Evolutionary conservation across 2,113 vertebrate species (phyloP).

Genomic region (Oreochromis niloticus): DNA sequence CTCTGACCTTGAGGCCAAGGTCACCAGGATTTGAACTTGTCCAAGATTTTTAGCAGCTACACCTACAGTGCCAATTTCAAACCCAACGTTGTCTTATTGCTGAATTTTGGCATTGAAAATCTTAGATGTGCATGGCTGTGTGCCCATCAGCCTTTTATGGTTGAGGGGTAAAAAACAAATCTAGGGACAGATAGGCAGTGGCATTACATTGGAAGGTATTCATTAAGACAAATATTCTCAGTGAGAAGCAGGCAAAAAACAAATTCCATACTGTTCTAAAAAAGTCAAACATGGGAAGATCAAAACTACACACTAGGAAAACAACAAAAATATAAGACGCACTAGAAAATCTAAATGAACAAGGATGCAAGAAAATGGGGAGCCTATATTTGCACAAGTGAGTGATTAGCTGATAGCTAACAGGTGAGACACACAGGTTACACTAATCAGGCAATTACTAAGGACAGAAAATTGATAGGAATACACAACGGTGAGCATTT

Average conservation of each 20-base stretch:
- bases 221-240: neutral
- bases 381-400: too few relatives aligned
- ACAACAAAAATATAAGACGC: neutral
- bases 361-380: too few relatives aligned
- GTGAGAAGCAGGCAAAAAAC: fast-evolving
- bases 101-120: neutral
- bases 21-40: too few relatives aligned
- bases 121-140: neutral
- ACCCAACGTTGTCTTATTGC: too few relatives aligned
- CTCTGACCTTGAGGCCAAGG: too few relatives aligned
- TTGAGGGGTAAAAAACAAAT: neutral
- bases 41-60: too few relatives aligned
- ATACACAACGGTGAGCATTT: neutral
- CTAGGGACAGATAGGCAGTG: neutral
- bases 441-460: fast-evolving
- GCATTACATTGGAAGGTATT: neutral
- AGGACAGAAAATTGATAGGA: fast-evolving
- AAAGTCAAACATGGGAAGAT: neutral
- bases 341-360: too few relatives aligned
- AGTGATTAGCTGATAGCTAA: neutral
- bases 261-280: neutral
- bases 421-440: neutral
- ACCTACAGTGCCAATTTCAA: too few relatives aligned
- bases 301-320: neutral
- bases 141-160: neutral